Base-by-base conservation (phyloP, 1,140 invertebrate species). In the Microvelia longipes region DNA sequence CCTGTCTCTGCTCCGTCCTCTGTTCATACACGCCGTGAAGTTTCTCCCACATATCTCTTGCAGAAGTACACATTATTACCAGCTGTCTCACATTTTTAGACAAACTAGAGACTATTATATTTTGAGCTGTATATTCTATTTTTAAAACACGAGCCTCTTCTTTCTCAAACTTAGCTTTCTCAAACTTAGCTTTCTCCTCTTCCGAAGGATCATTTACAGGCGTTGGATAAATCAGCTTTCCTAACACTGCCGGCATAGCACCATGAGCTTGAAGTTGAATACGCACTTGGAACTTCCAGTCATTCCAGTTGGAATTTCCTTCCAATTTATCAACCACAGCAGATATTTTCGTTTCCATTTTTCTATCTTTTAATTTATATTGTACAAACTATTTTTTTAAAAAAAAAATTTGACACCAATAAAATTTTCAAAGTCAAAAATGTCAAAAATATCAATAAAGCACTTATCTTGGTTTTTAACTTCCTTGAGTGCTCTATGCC, bases 41-140 rank as follows among this genome's bases (percentile, higher is more conserved):
- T 65, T 75, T 74, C 15, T 73, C 70, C 72, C 74, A 76, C 28
- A 74, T 73, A 30, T 74, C 73, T 66, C 75, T 76, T 50, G 72
- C 68, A 28, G 67, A 19, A 11, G 26, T 29, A 29, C 61, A 69
- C 69, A 69, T 69, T 29, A 63, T 65, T 1, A 69, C 26, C 1
- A 69, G 29, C 25, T 68, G 67, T 35, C 29, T 11, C 19, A 35
- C 67, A 27, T 19, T 50, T 24, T 35, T 35, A 26, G n/a, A n/a
- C n/a, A n/a, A n/a, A n/a, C n/a, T n/a, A n/a, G n/a, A n/a, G n/a
- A n/a, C n/a, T n/a, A n/a, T n/a, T n/a, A n/a, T n/a, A n/a, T n/a
- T n/a, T 19, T 68, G n/a, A 25, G 25, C 26, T 50, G 24, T 64
- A 24, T 24, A 24, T 26, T 24, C 15, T 5, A 25, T 26, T 19